These are phyloP conservation scores for Thera obeliscata DNA, from an alignment of 2,888 invertebrate genomes.

Conservation along the genomic window DNA sequence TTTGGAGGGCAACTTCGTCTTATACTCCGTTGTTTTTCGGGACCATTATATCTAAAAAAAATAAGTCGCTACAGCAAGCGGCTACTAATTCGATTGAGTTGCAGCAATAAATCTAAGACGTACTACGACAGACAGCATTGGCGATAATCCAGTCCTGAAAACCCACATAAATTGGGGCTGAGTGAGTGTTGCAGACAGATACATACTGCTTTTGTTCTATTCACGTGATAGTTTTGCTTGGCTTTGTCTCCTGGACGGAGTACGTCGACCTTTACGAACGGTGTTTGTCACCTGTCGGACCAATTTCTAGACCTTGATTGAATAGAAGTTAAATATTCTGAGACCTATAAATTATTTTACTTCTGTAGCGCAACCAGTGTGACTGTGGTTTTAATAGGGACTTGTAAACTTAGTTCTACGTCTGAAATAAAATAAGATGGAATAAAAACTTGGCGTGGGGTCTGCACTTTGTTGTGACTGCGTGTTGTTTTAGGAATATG, in stretches of 20 bases:
- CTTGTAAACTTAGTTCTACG: no score
- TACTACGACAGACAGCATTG: conserved; percentile 54
- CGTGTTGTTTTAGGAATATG: no score
- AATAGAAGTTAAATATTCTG: no score
- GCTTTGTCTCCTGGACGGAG: conserved; percentile 20
- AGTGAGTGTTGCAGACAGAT: conserved; percentile 37
- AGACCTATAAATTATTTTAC: no score
- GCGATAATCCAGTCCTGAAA: conserved; percentile 57
- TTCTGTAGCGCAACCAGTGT: no score
- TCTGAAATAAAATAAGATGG: no score
- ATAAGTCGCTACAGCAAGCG: not conserved
- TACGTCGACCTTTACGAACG: conserved; percentile 15
- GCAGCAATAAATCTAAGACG: conserved; percentile 44
- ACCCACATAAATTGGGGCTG: conserved; percentile 50
- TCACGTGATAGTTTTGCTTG: conserved; percentile 15
- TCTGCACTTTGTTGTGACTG: no score
- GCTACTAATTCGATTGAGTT: conserved; percentile 18
- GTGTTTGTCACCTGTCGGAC: not conserved
- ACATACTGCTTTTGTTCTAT: conserved; percentile 43
- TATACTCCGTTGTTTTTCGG: no score
- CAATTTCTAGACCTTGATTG: not conserved
- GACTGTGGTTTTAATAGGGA: no score
- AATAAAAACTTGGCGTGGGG: no score
- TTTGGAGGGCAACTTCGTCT: no score
- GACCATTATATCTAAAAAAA: not conserved